Evolutionary conservation across 1,140 invertebrate species (phyloP).

Genomic region (Telenomus remus): DNA sequence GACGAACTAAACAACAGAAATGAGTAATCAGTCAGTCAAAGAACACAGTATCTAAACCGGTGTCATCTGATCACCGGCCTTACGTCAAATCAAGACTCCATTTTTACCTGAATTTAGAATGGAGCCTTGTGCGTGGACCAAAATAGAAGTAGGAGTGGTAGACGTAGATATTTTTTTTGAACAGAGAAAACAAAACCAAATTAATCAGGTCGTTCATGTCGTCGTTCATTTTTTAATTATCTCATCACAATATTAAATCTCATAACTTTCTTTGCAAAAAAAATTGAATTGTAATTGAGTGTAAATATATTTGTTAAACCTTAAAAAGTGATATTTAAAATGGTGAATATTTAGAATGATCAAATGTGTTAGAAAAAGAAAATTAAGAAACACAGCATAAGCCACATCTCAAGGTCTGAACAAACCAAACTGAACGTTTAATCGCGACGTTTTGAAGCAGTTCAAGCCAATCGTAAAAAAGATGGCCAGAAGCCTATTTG

Average conservation of each 20-base stretch:
- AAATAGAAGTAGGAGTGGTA: constrained; percentile 73
- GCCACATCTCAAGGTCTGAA: constrained; percentile 65
- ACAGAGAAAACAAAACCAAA: constrained; percentile 72
- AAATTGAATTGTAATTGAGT: too few relatives aligned
- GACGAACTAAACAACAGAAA: constrained; percentile 64
- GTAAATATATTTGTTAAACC: too few relatives aligned
- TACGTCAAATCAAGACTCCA: constrained; percentile 74
- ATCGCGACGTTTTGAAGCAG: constrained; percentile 55
- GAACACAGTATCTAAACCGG: constrained; percentile 69
- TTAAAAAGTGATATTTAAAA: constrained; percentile 29
- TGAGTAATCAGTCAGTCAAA: constrained; percentile 71
- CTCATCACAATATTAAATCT: too few relatives aligned
- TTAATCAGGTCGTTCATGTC: constrained; percentile 61
- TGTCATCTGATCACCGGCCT: constrained; percentile 61
- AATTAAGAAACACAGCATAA: constrained; percentile 70
- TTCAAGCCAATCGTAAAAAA: constrained; percentile 60
- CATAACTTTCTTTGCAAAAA: too few relatives aligned
- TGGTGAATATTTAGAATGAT: constrained; percentile 48
- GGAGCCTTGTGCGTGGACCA: constrained; percentile 74
- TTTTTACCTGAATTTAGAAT: constrained; percentile 75
- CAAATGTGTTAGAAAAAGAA: constrained; percentile 1
- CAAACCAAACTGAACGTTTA: constrained; percentile 7
- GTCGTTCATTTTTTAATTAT: constrained; percentile 54
- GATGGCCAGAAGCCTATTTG: constrained; percentile 38
- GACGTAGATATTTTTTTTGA: constrained; percentile 73